Conservation (phyloP, 2,888 invertebrate species). For the Aspidapion aeneum region DNA sequence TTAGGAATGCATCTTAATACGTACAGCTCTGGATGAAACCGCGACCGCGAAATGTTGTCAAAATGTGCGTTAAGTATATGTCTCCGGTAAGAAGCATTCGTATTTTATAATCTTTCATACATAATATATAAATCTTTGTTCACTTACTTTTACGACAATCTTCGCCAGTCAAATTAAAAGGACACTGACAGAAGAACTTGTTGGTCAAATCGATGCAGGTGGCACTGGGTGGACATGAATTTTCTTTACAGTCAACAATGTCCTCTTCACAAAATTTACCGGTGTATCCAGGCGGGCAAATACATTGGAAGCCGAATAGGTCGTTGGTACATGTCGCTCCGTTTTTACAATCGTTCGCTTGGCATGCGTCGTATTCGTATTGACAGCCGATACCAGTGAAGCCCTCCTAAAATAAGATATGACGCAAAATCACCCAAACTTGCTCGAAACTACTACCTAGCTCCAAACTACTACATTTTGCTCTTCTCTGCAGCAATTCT, state of each 20-base stretch:
- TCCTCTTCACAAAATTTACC: constrained; percentile 86
- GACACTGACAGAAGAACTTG: constrained; percentile 93
- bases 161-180: constrained; percentile 94
- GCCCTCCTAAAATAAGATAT: no score
- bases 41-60: no score
- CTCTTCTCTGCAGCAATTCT: no score
- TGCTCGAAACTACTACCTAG: no score
- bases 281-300: constrained; percentile 76
- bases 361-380: constrained; percentile 91
- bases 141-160: constrained; percentile 91
- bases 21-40: no score
- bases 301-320: constrained; percentile 79
- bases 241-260: constrained; percentile 87
- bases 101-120: no score
- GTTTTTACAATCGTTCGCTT: constrained; percentile 85
- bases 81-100: no score
- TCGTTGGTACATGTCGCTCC: constrained; percentile 90
- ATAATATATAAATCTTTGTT: no score
- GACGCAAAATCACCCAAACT: no score
- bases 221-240: constrained; percentile 91
- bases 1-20: no score
- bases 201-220: constrained; percentile 89
- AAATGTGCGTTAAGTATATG: no score
- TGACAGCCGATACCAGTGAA: constrained; percentile 77
- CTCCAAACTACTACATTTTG: no score